Evolutionary conservation across 2,888 invertebrate genomes (phyloP).

Genomic region (Tiliacea aurago): DNA sequence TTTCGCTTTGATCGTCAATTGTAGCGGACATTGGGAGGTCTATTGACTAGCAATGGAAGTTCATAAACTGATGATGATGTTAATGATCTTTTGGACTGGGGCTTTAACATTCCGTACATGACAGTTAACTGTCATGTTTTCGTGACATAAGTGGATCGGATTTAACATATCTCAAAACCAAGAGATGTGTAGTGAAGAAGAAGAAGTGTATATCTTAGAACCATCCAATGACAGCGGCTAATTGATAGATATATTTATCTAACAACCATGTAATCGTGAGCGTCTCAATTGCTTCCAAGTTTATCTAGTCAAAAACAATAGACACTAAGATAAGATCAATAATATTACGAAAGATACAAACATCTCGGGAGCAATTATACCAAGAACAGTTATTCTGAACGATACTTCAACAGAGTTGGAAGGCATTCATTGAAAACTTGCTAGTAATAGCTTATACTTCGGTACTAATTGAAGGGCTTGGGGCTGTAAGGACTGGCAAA

Average conservation of each 20-base stretch:
- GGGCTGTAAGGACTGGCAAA: constrained; percentile 15
- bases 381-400: constrained; percentile 31
- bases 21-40: not conserved
- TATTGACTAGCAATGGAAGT: not conserved
- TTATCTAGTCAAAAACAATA: constrained; percentile 12
- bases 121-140: not conserved
- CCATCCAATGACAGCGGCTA: not conserved
- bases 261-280: constrained; percentile 2
- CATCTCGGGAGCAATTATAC: constrained; percentile 30
- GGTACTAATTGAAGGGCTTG: constrained; percentile 26
- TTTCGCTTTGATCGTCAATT: not conserved
- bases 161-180: not conserved
- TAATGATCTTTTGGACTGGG: not conserved
- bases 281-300: constrained; percentile 10
- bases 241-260: not conserved
- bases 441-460: constrained; percentile 25
- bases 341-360: constrained; percentile 15
- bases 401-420: constrained; percentile 25
- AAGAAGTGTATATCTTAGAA: not conserved
- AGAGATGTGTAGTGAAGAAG: too few species aligned
- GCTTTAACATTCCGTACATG: not conserved
- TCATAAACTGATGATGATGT: not conserved
- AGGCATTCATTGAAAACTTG: constrained; percentile 27
- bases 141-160: not conserved
- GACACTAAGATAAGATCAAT: constrained; percentile 31